These are phyloP conservation scores for Monoplex corrugatus DNA, from an alignment of 2,888 invertebrate genomes.

Conservation along the genomic window DNA sequence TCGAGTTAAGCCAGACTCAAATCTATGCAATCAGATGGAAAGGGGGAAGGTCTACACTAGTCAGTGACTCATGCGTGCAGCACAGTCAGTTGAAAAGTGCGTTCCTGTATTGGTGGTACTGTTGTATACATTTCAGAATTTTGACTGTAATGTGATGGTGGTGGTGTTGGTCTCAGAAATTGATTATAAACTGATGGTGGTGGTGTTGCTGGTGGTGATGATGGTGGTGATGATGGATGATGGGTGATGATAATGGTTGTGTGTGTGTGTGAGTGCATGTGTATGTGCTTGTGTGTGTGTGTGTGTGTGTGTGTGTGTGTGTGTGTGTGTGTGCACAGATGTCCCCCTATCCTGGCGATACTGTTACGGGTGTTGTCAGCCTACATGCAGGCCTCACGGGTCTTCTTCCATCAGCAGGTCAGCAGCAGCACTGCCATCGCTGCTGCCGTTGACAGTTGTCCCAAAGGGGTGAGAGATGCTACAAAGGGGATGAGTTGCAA, in stretches of 20 bases:
- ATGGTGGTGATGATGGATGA: neutral
- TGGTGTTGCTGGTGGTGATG: neutral
- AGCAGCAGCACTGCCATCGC: slow-evolving; percentile 46
- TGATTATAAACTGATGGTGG: too few relatives aligned
- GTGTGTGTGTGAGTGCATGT: slow-evolving; percentile 13
- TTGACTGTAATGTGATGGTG: too few relatives aligned
- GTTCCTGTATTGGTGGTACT: too few relatives aligned
- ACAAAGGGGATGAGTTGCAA: too few relatives aligned
- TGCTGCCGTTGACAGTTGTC: too few relatives aligned
- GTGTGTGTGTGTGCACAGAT: slow-evolving; percentile 83
- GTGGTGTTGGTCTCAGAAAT: too few relatives aligned
- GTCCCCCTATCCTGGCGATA: slow-evolving; percentile 93
- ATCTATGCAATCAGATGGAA: too few relatives aligned
- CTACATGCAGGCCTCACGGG: slow-evolving; percentile 94
- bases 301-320: slow-evolving; percentile 26
- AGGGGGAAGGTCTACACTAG: too few relatives aligned
- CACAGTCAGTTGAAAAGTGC: too few relatives aligned
- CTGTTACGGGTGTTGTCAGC: slow-evolving; percentile 89
- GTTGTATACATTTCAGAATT: too few relatives aligned
- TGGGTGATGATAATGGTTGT: neutral
- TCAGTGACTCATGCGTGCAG: too few relatives aligned
- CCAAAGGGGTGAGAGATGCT: neutral
- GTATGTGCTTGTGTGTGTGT: neutral
- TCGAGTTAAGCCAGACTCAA: too few relatives aligned
- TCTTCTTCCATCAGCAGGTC: slow-evolving; percentile 92